Base-by-base conservation (phyloP, 2,113 vertebrate species). In the Andinoacara biseriatus region DNA sequence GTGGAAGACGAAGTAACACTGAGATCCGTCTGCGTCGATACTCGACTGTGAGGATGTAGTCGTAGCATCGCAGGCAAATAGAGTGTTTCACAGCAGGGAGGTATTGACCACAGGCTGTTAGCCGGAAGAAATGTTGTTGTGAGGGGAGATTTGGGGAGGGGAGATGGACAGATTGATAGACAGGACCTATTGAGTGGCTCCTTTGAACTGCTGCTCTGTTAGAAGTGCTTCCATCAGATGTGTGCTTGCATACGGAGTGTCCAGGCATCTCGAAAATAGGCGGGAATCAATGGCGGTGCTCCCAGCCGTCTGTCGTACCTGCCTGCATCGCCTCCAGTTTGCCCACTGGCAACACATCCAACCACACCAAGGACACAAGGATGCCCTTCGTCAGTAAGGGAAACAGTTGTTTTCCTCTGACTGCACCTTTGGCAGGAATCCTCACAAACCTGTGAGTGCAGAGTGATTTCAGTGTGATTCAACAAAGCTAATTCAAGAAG, bases 11-110 rank as follows among this genome's bases (percentile, higher is more conserved):
- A 90, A 86, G 79, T 67, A 74, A 59, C 57, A 29, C 46, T 3
- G 24, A 13, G 69, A 7, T 74, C 86, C 89, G 57, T 87, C 86
- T 85, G 91, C 83, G 81, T 83, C 58, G n/a, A 81, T 74, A 82
- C 79, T 65, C 77, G 78, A 63, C 87, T 18, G 72, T 6, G 52
- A 62, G 80, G 54, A 81, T 22, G 40, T 22, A 74, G 61, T 31
- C 31, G 43, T 69, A 13, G 63, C 79, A 85, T 90, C 86, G 86
- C 83, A 58, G 46, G 75, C 74, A 86, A 81, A 89, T 49, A 35
- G 76, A 88, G 72, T 81, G 76, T 87, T 15, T 69, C 80, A 49
- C 90, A 58, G 29, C 40, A 80, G 90, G 62, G 58, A 59, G 8
- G 22, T 26, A 86, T 90, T 5, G 76, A 88, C 78, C 58, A n/a